Percentiles rank a stretch among this genome's conserved stretches.
Conservation (phyloP, 2,797 vertebrate species). For the Jordanella pulchra region DNA sequence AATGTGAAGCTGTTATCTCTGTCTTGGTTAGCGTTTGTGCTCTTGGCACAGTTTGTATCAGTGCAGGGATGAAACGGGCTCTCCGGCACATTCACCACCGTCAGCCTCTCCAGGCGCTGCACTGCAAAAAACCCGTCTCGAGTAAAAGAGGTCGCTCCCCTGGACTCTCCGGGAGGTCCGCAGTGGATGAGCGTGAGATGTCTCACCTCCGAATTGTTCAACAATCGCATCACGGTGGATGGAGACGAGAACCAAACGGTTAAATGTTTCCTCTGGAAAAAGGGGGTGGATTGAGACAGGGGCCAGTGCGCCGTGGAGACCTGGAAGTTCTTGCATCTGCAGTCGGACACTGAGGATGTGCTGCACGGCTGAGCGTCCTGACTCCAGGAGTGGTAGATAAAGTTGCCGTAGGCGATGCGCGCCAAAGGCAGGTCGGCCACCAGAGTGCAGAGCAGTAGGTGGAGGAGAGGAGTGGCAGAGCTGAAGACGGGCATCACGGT, state of each 20-base stretch:
- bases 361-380: constrained; percentile 65
- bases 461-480: constrained; percentile 55
- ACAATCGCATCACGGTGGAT: constrained; percentile 52
- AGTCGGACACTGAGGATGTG: constrained; percentile 47
- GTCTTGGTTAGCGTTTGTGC: constrained; percentile 20
- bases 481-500: constrained; percentile 60
- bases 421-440: constrained; percentile 62
- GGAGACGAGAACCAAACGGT: constrained; percentile 72
- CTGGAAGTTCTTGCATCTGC: constrained; percentile 64
- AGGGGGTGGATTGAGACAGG: constrained; percentile 44
- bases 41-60: constrained; percentile 47
- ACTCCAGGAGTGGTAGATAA: constrained; percentile 67
- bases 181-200: constrained; percentile 71
- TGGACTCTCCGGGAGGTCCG: constrained; percentile 28
- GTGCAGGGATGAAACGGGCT: constrained; percentile 21
- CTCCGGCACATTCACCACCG: constrained; percentile 46
- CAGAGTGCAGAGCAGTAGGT: constrained; percentile 56
- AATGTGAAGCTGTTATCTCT: constrained; percentile 32
- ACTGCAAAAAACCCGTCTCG: constrained; percentile 61
- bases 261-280: constrained; percentile 55
- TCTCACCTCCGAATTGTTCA: constrained; percentile 71
- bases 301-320: constrained; percentile 50
- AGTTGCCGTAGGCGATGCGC: constrained; percentile 67
- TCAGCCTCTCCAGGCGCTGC: constrained; percentile 69
- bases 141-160: constrained; percentile 1